A percentile compares a stretch with the other conserved stretches of the same genome.
Conservation (phyloP, 2,888 invertebrate genomes). For the Argyresthia albistria region DNA sequence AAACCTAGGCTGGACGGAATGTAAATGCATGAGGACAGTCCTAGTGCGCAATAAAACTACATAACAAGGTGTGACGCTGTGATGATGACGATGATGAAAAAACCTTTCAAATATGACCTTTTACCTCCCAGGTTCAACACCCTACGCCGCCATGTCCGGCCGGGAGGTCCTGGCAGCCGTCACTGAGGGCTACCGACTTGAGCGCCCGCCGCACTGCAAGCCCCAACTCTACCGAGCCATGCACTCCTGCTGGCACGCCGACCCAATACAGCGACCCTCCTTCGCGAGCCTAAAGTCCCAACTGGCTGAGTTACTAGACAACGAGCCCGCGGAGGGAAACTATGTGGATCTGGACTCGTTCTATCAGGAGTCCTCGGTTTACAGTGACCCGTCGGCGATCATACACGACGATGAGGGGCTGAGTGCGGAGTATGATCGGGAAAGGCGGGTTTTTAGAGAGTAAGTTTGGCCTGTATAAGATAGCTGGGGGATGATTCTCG, state of each 20-base stretch:
- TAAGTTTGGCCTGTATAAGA: constrained; percentile 22
- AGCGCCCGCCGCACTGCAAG: constrained; percentile 85
- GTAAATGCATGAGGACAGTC: too few relatives aligned
- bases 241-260: constrained; percentile 75
- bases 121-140: constrained; percentile 78
- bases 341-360: constrained; percentile 80
- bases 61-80: too few relatives aligned
- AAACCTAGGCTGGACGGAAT: too few relatives aligned
- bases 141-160: constrained; percentile 88
- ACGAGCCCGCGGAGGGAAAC: constrained; percentile 74
- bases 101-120: background rate
- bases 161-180: constrained; percentile 87
- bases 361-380: constrained; percentile 74
- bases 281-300: constrained; percentile 73
- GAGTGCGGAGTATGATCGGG: constrained; percentile 60
- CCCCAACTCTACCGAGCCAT: constrained; percentile 67
- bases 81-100: too few relatives aligned
- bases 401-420: constrained; percentile 63
- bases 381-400: constrained; percentile 66
- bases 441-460: constrained; percentile 59
- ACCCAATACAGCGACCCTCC: constrained; percentile 80
- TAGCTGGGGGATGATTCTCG: too few relatives aligned
- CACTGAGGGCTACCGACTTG: constrained; percentile 83
- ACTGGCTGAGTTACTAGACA: constrained; percentile 67
- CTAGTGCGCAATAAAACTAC: too few relatives aligned